Evolutionary conservation across 2,113 vertebrate genomes (phyloP).

Genomic region (Tamias sibiricus): DNA sequence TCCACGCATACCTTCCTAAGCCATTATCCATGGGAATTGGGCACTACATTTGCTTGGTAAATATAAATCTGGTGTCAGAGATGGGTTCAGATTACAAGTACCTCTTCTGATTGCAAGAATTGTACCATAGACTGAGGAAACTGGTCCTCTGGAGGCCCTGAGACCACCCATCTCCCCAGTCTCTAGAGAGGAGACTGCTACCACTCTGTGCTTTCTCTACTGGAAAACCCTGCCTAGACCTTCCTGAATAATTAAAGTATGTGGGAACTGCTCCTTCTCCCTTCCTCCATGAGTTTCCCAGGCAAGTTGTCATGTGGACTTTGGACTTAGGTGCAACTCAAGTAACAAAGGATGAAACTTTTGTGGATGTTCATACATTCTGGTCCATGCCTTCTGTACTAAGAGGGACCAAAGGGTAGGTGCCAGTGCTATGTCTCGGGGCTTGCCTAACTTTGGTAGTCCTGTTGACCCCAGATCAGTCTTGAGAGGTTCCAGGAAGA

Average conservation of each 20-base stretch:
- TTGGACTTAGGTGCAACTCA: not conserved
- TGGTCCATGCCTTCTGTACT: not conserved
- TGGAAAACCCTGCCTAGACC: not conserved
- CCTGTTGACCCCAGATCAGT: not conserved
- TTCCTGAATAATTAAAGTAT: not conserved
- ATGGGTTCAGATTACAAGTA: not conserved
- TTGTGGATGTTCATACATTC: not conserved
- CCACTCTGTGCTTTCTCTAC: not conserved
- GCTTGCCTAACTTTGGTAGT: not conserved
- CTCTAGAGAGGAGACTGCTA: not conserved
- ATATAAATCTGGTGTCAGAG: not conserved
- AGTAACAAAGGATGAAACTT: not conserved
- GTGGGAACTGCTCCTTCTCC: not conserved
- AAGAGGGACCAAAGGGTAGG: too few species aligned
- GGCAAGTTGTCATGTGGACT: not conserved
- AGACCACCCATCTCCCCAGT: not conserved
- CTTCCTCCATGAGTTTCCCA: not conserved
- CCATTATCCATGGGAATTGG: not conserved
- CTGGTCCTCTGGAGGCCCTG: not conserved
- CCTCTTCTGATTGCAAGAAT: constrained; percentile 13
- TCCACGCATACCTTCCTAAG: not conserved
- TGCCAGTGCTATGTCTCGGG: not conserved
- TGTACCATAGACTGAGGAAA: not conserved
- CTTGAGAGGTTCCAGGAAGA: not conserved
- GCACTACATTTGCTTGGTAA: not conserved